Evolutionary conservation across 2,888 invertebrate species (phyloP).

Genomic region (Myopa testacea): DNA sequence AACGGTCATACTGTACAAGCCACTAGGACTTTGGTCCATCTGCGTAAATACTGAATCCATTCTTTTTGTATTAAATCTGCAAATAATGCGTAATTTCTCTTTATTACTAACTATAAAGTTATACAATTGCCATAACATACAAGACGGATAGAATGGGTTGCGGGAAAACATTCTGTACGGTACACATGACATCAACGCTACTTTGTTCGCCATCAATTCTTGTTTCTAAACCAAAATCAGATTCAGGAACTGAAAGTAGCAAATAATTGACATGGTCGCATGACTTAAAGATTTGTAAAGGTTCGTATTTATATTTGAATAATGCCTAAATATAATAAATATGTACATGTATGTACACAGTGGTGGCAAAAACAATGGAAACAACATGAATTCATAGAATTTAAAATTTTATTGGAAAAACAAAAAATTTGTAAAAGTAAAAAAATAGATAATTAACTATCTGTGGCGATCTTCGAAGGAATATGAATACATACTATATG

Average conservation of each 20-base stretch:
- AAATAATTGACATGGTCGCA: neutral
- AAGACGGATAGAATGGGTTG: slow-evolving; percentile 65
- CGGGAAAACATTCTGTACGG: slow-evolving; percentile 67
- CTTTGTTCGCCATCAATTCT: slow-evolving; percentile 64
- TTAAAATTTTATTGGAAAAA: too few relatives aligned
- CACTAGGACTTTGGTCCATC: slow-evolving; percentile 65
- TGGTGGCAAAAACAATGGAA: too few relatives aligned
- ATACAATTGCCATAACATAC: slow-evolving; percentile 54
- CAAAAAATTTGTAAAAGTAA: too few relatives aligned
- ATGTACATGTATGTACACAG: too few relatives aligned
- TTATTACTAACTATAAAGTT: neutral
- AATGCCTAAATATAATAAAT: too few relatives aligned
- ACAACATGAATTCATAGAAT: too few relatives aligned
- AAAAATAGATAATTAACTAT: too few relatives aligned
- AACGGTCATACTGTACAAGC: slow-evolving; percentile 67
- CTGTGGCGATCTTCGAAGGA: too few relatives aligned
- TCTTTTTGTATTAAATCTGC: slow-evolving; percentile 63
- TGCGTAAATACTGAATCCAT: slow-evolving; percentile 65
- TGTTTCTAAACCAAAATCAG: slow-evolving; percentile 66
- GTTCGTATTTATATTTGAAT: too few relatives aligned
- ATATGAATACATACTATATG: too few relatives aligned
- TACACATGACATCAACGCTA: slow-evolving; percentile 66
- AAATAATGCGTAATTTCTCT: slow-evolving; percentile 33
- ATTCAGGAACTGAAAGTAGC: slow-evolving; percentile 64
- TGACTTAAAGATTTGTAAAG: too few relatives aligned